Evolutionary conservation across 2,888 invertebrate genomes (phyloP).

Genomic region (Atrina japonica): DNA sequence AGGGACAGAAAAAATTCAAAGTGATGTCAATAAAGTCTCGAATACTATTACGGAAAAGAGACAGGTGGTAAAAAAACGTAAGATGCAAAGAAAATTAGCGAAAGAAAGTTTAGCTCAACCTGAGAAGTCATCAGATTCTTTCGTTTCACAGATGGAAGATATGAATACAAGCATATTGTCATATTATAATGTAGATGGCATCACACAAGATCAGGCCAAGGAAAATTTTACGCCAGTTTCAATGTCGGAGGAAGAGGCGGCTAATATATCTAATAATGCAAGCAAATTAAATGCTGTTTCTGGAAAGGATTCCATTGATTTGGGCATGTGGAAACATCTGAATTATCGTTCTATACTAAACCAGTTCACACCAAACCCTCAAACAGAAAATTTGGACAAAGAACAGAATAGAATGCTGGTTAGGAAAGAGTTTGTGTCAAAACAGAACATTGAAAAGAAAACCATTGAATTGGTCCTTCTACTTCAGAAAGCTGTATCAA

Average conservation of each 20-base stretch:
- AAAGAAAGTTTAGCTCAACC: not conserved
- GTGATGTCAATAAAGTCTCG: not conserved
- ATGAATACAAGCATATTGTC: conserved; percentile 54
- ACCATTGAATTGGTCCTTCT: conserved; percentile 66
- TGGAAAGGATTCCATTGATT: no score
- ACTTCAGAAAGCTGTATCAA: conserved; percentile 60
- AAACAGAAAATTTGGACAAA: not conserved
- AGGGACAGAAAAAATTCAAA: not conserved
- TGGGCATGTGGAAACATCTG: no score
- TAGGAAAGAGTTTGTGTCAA: conserved; percentile 61
- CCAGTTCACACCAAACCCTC: no score
- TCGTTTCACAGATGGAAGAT: conserved; percentile 36
- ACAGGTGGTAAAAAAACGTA: not conserved
- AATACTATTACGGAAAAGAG: not conserved
- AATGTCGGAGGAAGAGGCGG: not conserved
- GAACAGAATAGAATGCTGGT: conserved; percentile 52
- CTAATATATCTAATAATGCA: not conserved
- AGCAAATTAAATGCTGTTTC: no score
- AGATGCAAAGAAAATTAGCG: conserved; percentile 5
- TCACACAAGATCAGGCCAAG: not conserved
- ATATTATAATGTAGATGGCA: conserved; percentile 45
- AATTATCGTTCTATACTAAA: no score
- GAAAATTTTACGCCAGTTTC: not conserved
- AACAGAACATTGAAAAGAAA: conserved; percentile 56
- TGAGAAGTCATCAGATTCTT: not conserved